Evolutionary conservation across 2,113 vertebrate genomes (phyloP), one percentile per base, ranked within the genome.

Genomic region (Pedetes capensis): DNA sequence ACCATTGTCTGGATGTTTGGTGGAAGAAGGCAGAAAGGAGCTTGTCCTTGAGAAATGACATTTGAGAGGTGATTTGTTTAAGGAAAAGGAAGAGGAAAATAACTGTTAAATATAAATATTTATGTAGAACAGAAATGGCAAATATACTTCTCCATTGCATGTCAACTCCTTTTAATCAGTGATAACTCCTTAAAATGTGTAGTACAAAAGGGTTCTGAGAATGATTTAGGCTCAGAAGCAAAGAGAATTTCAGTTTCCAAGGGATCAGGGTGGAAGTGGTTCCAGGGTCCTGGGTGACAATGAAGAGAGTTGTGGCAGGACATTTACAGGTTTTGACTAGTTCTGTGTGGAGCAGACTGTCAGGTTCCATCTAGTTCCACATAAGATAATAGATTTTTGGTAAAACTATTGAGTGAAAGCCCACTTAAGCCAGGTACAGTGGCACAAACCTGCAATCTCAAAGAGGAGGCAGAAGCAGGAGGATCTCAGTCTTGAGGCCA

Each of bases 31-130:
- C 12, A 68, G 42, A 47, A 2, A 55, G 3, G 9, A 57, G 20
- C 3, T 59, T 61, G 47, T 0, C 4, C 42, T 93, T 78, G 16
- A 74, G 91, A 85, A 13, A 37, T 20, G 16, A n/a, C n/a, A n/a
- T n/a, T n/a, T n/a, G n/a, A n/a, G n/a, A n/a, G n/a, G n/a, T n/a
- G n/a, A n/a, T 66, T 80, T 72, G 2, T 51, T 85, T 51, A 27
- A n/a, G 37, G 47, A 34, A 80, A 47, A 79, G 3, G 47, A 22
- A 95, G 9, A 22, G 72, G 51, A 47, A 11, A 68, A 51, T 64
- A 59, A 83, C 42, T 13, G 4, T 87, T 88, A 55, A 91, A 92
- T 75, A 61, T 55, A 66, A 76, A 8, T 81, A 3, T 76, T 74
- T 66, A 57, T 23, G 32, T 57, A 72, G 25, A 23, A 25, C n/a